Conservation (phyloP, 2,113 vertebrate species). For the Pangasianodon gigas region DNA sequence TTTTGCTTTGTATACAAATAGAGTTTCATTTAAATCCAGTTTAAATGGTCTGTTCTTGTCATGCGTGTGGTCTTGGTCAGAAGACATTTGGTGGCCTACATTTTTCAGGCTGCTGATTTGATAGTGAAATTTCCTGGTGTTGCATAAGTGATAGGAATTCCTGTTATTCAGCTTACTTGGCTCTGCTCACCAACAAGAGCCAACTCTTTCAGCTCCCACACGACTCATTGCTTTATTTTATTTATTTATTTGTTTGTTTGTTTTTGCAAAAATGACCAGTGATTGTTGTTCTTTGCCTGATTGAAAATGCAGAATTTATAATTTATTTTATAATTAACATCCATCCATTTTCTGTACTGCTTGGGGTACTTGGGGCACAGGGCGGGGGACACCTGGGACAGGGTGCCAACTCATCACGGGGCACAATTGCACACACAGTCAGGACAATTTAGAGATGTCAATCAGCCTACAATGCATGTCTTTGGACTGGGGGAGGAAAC, state of each 20-base stretch:
- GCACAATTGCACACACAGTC: too few species aligned
- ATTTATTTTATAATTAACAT: not conserved
- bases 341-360: too few species aligned
- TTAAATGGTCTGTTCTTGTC: not conserved
- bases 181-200: not conserved
- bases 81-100: not conserved
- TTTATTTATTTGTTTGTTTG: too few species aligned
- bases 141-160: not conserved
- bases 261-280: not conserved
- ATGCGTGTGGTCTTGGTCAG: not conserved
- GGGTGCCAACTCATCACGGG: too few species aligned
- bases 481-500: too few species aligned
- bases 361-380: too few species aligned
- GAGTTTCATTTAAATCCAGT: too few species aligned
- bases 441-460: too few species aligned
- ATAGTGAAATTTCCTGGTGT: not conserved
- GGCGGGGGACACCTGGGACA: too few species aligned
- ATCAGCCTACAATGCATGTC: too few species aligned
- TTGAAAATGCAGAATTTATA: not conserved
- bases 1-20: too few species aligned
- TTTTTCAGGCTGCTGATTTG: not conserved
- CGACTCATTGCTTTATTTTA: not conserved
- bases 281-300: not conserved
- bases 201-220: not conserved
- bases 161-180: not conserved